Evolutionary conservation across 1,140 invertebrate genomes (phyloP), one percentile per base, ranked within the genome.

Genomic region (Linepithema humile): DNA sequence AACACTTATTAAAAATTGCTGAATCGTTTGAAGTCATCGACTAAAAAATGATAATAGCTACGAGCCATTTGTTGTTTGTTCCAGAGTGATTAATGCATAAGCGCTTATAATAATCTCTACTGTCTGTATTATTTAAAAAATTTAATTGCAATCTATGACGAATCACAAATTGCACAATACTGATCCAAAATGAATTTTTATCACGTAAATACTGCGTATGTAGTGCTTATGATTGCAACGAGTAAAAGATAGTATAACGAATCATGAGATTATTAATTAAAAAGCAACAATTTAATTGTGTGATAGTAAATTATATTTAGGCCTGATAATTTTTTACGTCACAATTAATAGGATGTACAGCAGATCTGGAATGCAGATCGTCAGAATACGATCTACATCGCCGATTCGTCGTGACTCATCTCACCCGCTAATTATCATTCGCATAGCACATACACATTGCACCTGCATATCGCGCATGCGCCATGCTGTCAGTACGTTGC

Each of bases 371-470:
- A 6, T 5, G 23, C 10, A 23, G 5, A 35, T 4, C 0, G 2
- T 23, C n/a, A 43, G 23, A 84, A 69, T 69, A 53, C 62, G 23
- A 84, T 74, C 15, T 60, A 10, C 32, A 26, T 67, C 26, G 26
- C 26, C 23, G 83, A 70, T 84, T 67, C 40, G 70, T 12, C 9
- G 5, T 88, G 69, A 88, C 43, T 85, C 83, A 85, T 82, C 3
- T 4, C n/a, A 10, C 43, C 60, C 20, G 38, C 1, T 70, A 38
- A 88, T 88, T 77, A 84, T n/a, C 60, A 10, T 10, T 84, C 29
- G n/a, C 38, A 64, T 69, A 80, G 50, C 20, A 6, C 29, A 4
- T 20, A 3, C 20, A n/a, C 32, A 17, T 45, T 50, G 10, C 10
- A 48, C 48, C 9, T 50, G 26, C 4, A 6, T 6, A 2, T 50